Evolutionary conservation across 2,888 invertebrate species (phyloP), one percentile per base, ranked within the genome.

Genomic region (Amblyjoppa proteus): DNA sequence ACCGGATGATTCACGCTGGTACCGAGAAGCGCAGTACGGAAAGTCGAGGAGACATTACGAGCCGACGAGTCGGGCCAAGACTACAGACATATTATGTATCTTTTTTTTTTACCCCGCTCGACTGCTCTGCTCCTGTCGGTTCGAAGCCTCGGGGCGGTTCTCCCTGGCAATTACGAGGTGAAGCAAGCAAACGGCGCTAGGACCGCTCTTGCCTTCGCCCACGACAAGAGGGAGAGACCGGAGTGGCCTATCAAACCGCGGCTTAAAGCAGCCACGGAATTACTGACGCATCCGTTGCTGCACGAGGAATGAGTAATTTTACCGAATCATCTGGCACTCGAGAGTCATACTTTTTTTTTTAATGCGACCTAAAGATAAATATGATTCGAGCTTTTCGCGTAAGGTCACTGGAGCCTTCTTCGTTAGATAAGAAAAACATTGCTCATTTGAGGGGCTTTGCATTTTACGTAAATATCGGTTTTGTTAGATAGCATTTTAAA

Each of bases 131-230:
- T 45, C 66, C 31, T 38, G 49, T 53, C 49, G 70, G 58, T 58
- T 69, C 58, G 70, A 64, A 79, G 58, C 70, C 49, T 61, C 70
- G 70, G 51, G 58, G 70, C 51, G 13, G 31, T 20, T 66, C 64
- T 45, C 31, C 20, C 56, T 70, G 49, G 34, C 61, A 71, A 79
- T 79, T 79, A 79, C 34, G 61, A 70, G 78, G 78, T 64, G 78
- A 61, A 64, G 78, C 70, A 71, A 79, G 70, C 78, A 71, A 61
- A 79, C 78, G 61, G 49, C 78, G 69, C 49, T n/a, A n/a, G 64
- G 31, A 51, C 34, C 11, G 13, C 25, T 49, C 25, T 76, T 34
- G 66, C 66, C 49, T 51, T 79, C 31, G 34, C 11, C 11, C 34
- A 13, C 56, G 49, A 70, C 31, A 31, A 31, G 49, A 61, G 25